Conservation (phyloP, 1,140 invertebrate genomes). For the Neodiprion virginianus region DNA sequence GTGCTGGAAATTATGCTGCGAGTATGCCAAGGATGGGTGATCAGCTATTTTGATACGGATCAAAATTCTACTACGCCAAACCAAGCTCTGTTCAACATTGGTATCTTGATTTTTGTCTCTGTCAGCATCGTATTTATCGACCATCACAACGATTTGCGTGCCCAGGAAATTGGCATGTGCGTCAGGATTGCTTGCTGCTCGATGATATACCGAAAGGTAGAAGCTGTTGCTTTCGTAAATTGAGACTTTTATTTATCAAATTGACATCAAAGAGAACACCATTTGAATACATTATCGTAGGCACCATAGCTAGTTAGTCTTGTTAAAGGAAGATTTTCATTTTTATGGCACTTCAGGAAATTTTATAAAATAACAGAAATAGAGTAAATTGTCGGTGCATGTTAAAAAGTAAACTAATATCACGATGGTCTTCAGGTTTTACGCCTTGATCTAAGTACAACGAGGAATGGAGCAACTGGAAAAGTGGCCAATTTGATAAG, state of each 20-base stretch:
- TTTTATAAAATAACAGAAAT: too few species aligned
- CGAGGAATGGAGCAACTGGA: slow-evolving; percentile 75
- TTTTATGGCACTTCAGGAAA: too few species aligned
- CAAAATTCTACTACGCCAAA: slow-evolving; percentile 34
- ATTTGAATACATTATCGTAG: too few species aligned
- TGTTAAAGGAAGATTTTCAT: too few species aligned
- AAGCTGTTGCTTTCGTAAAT: not conserved
- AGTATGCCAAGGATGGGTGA: slow-evolving; percentile 62
- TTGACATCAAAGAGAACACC: too few species aligned
- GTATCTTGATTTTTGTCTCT: slow-evolving; percentile 46
- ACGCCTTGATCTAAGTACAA: slow-evolving; percentile 67
- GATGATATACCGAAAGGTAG: slow-evolving; percentile 70
- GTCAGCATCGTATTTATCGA: slow-evolving; percentile 43
- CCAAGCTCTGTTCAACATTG: slow-evolving; percentile 52
- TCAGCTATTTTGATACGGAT: slow-evolving; percentile 60
- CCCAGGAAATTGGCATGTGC: slow-evolving; percentile 66
- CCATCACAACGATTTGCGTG: slow-evolving; percentile 59
- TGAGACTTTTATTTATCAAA: not conserved
- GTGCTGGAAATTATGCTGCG: slow-evolving; percentile 55
- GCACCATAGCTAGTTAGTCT: too few species aligned
- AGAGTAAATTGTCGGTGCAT: too few species aligned
- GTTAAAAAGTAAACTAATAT: slow-evolving; percentile 9
- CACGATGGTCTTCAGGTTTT: slow-evolving; percentile 62
- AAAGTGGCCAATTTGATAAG: slow-evolving; percentile 87
- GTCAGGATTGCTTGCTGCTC: slow-evolving; percentile 66